phyloP scores from a whole-genome alignment of 2,797 vertebrate species.

The Sebastes minor region DNA sequence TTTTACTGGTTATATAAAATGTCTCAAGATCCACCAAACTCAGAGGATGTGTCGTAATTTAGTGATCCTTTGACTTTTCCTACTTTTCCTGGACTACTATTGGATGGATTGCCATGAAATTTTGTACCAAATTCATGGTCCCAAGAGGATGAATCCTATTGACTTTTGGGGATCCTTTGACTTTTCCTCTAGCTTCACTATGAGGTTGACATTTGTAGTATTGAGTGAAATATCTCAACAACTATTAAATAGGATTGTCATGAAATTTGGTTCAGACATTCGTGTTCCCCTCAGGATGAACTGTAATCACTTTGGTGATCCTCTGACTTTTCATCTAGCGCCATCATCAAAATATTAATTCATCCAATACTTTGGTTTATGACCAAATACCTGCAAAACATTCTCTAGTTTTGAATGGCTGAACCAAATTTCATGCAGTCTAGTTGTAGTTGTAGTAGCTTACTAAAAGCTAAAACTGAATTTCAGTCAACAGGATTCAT shows the following conservation, averaged over 20 bases:
- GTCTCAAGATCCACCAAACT: not conserved
- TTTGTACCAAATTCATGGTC: not conserved
- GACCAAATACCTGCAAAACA: too few species aligned
- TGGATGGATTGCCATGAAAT: too few species aligned
- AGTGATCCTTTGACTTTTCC: not conserved
- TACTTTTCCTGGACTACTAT: too few species aligned
- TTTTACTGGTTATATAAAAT: not conserved
- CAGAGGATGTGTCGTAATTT: not conserved
- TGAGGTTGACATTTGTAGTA: not conserved
- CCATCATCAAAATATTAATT: not conserved
- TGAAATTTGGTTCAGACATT: too few species aligned
- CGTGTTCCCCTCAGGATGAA: too few species aligned
- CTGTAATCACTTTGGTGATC: too few species aligned
- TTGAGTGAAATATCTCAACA: too few species aligned
- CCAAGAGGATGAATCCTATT: not conserved
- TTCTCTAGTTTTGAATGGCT: too few species aligned
- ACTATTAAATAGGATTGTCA: too few species aligned
- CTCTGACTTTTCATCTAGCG: too few species aligned
- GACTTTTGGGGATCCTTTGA: not conserved
- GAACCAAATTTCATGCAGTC: not conserved
- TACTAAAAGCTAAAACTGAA: not conserved
- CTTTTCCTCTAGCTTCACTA: not conserved
- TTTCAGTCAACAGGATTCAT: too few species aligned
- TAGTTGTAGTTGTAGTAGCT: too few species aligned
- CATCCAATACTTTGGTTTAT: not conserved